Evolutionary conservation across 2,888 invertebrate species (phyloP).

Genomic region (Aplocera efformata): DNA sequence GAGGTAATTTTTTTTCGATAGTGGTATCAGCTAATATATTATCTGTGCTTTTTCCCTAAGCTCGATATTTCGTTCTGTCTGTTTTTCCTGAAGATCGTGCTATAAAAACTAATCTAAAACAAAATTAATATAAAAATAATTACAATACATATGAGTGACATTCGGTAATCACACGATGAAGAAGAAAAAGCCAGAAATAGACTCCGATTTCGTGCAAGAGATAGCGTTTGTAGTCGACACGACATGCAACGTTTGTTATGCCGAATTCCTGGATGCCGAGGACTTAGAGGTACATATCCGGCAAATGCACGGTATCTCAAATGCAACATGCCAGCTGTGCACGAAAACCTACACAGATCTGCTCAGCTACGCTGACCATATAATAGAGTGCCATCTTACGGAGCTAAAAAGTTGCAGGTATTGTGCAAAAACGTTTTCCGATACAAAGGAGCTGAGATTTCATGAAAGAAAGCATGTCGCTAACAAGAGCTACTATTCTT

Average conservation of each 20-base stretch:
- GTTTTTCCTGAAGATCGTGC: no score
- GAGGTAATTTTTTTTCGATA: no score
- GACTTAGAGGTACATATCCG: conserved; percentile 51
- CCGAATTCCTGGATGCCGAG: conserved; percentile 59
- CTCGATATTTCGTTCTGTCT: no score
- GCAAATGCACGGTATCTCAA: conserved; percentile 43
- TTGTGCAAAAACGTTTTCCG: conserved; percentile 47
- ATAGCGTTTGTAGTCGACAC: conserved; percentile 36
- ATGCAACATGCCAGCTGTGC: conserved; percentile 48
- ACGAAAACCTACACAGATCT: conserved; percentile 31
- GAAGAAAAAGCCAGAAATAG: background rate
- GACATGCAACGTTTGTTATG: conserved; percentile 46
- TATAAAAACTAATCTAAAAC: no score
- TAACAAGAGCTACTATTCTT: conserved; percentile 30
- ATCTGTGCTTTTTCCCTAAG: no score
- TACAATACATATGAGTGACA: no score
- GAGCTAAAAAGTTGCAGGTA: conserved; percentile 42
- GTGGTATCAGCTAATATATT: no score
- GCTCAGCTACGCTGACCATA: conserved; percentile 46
- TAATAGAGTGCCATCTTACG: conserved; percentile 45
- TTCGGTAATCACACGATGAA: no score
- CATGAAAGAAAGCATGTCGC: conserved; percentile 49
- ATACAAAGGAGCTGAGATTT: conserved; percentile 18
- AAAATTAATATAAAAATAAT: no score
- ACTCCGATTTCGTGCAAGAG: conserved; percentile 9